Percentiles rank a stretch among this genome's conserved stretches.
Evolutionary conservation across 2,797 vertebrate genomes (phyloP).

Genomic region (Acanthiza pusilla): DNA sequence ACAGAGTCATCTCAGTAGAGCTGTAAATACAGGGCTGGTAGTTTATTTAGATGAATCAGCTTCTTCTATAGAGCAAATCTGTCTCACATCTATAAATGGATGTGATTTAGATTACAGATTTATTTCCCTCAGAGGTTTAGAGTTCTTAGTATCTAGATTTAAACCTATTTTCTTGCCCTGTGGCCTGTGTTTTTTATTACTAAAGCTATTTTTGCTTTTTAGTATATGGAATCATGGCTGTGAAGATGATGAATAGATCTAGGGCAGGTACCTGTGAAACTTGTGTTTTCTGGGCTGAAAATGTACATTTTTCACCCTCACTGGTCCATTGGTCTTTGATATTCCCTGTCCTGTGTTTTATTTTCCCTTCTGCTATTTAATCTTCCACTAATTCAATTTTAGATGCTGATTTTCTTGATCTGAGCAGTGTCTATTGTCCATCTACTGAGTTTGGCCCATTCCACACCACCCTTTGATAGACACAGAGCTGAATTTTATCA

Average conservation of each 20-base stretch:
- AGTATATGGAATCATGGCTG: background rate
- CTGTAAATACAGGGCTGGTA: background rate
- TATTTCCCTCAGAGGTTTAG: background rate
- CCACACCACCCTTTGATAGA: accelerated
- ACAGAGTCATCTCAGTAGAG: background rate
- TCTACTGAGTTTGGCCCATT: accelerated
- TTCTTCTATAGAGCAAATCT: background rate
- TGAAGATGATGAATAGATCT: background rate
- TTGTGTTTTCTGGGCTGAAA: background rate
- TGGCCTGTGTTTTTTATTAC: background rate
- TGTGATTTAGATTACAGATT: slow-evolving; percentile 1
- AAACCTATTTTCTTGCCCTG: background rate
- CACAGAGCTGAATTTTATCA: background rate
- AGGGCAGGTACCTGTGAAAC: background rate
- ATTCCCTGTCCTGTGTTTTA: background rate
- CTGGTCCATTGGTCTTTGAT: background rate
- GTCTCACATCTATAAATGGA: background rate
- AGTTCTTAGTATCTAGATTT: background rate
- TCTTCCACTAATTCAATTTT: background rate
- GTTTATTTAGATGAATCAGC: slow-evolving; percentile 26
- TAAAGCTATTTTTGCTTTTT: background rate
- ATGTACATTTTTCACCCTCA: background rate
- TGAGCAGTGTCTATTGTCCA: background rate
- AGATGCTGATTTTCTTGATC: background rate
- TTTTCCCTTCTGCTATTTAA: background rate